Conservation (phyloP, 1,140 invertebrate genomes). For the Bombus polaris region DNA sequence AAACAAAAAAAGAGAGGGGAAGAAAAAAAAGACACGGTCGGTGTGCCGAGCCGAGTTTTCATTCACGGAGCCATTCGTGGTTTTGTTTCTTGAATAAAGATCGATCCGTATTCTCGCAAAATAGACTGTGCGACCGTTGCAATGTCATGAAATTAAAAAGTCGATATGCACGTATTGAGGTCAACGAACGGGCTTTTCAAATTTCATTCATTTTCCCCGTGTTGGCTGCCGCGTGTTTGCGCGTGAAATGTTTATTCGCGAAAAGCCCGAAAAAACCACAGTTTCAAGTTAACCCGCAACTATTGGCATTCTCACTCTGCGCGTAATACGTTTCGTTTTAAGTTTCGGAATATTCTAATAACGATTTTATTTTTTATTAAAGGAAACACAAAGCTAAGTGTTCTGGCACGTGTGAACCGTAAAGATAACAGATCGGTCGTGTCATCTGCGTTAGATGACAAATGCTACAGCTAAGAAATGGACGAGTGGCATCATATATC, state of each 20-base stretch:
- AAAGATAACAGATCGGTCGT: conserved; percentile 62
- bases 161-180: neutral
- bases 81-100: neutral
- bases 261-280: neutral
- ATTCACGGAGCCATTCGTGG: neutral
- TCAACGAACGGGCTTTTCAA: neutral
- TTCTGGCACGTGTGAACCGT: conserved; percentile 25
- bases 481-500: conserved; percentile 73
- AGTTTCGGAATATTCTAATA: neutral
- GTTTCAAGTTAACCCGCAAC: neutral
- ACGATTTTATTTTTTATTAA: neutral
- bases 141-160: neutral
- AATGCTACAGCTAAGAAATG: conserved; percentile 71
- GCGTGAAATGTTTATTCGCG: conserved; percentile 35
- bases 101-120: neutral
- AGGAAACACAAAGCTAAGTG: conserved; percentile 10
- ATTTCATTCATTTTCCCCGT: neutral
- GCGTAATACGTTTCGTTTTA: conserved; percentile 57
- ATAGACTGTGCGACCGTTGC: neutral
- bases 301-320: conserved; percentile 25
- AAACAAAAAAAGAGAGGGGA: neutral
- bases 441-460: conserved; percentile 73
- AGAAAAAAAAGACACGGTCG: neutral
- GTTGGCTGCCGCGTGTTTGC: neutral
- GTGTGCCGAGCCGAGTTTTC: neutral